Conservation (phyloP, 2,888 invertebrate species). For the Achlya flavicornis region DNA sequence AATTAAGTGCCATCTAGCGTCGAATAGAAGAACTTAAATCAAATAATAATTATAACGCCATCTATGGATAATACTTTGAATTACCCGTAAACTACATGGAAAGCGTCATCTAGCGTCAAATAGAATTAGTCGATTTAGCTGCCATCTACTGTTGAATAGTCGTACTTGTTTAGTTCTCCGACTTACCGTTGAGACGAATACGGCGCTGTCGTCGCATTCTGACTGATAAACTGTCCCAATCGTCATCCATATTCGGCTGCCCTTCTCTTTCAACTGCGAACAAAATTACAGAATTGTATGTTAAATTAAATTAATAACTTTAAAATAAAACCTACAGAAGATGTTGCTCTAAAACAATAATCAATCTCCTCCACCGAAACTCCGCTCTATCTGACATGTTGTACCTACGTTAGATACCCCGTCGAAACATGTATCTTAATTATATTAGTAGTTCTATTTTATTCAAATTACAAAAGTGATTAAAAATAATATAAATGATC, state of each 20-base stretch:
- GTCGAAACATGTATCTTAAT: no score
- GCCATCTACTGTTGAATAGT: slow-evolving; percentile 26
- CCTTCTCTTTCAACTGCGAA: slow-evolving; percentile 81
- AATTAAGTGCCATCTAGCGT: slow-evolving; percentile 34
- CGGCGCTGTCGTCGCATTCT: slow-evolving; percentile 87
- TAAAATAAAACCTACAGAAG: no score
- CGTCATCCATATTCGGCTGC: slow-evolving; percentile 87
- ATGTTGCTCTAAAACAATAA: no score
- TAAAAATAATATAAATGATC: no score
- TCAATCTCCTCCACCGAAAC: no score
- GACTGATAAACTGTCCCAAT: slow-evolving; percentile 92
- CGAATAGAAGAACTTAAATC: slow-evolving; percentile 20
- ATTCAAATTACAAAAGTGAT: no score
- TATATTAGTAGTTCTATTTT: no score
- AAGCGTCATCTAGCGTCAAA: slow-evolving; percentile 26
- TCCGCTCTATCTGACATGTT: no score
- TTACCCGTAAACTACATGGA: background rate
- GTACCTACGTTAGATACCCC: no score
- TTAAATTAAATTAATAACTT: background rate
- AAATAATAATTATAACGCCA: background rate
- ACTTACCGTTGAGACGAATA: slow-evolving; percentile 71
- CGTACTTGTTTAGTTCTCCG: slow-evolving; percentile 35
- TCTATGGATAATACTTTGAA: background rate
- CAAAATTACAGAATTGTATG: slow-evolving; percentile 22
- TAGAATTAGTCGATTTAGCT: background rate